Evolutionary conservation across 2,888 invertebrate species (phyloP).

Genomic region (Macropis europaea): DNA sequence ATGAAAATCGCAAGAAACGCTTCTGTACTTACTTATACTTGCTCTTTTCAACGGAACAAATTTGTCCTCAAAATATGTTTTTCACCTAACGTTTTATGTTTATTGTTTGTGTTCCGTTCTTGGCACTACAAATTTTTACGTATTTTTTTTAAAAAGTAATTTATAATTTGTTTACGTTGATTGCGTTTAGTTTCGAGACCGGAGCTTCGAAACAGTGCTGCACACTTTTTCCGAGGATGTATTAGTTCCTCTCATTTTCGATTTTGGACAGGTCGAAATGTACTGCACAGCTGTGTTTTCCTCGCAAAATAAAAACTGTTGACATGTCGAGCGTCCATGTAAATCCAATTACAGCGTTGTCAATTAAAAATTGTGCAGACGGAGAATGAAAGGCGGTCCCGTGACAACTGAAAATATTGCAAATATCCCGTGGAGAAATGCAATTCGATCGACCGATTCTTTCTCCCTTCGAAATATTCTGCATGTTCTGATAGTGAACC

Average conservation of each 20-base stretch:
- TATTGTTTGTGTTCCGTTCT: no score
- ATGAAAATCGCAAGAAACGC: no score
- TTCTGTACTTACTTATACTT: no score
- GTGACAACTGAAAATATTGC: neutral
- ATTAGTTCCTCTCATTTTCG: neutral
- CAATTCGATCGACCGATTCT: constrained; percentile 8
- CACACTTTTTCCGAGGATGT: no score
- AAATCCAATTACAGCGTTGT: constrained; percentile 36
- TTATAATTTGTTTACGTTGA: no score
- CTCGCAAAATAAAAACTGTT: neutral
- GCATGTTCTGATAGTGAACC: neutral
- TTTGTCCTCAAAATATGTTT: no score
- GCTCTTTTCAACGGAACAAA: no score
- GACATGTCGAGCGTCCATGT: constrained; percentile 15
- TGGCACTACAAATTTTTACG: no score
- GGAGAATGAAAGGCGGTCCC: neutral
- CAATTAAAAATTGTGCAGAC: constrained; percentile 29
- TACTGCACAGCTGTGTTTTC: neutral
- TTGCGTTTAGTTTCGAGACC: no score
- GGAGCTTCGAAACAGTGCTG: no score
- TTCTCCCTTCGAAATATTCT: neutral
- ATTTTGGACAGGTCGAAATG: constrained; percentile 7
- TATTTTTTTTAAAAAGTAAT: no score
- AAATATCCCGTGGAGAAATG: neutral
- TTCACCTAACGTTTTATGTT: no score